Conservation (phyloP, 2,113 vertebrate species). For the Tachycineta bicolor region DNA sequence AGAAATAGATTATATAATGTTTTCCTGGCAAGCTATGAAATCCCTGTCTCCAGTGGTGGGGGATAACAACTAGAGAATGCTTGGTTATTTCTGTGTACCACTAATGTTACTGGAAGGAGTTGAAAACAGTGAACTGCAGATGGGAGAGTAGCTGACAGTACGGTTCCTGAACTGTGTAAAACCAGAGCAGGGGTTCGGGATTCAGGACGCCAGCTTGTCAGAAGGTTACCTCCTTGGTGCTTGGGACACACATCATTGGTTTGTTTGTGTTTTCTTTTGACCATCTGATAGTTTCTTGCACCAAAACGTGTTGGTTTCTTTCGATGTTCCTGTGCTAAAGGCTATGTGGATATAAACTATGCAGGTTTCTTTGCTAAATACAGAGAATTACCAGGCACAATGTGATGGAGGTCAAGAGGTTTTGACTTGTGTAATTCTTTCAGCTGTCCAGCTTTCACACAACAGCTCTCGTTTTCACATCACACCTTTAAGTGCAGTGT, state of each 20-base stretch:
- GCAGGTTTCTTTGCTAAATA: background rate
- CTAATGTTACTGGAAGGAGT: background rate
- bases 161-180: background rate
- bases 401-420: background rate
- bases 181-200: background rate
- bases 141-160: background rate
- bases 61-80: background rate
- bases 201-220: background rate
- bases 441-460: background rate
- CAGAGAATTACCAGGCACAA: background rate
- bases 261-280: background rate
- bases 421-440: background rate
- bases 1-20: background rate
- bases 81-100: background rate
- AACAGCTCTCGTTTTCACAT: background rate
- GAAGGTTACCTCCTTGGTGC: background rate
- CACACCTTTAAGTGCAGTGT: background rate
- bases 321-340: background rate
- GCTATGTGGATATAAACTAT: background rate
- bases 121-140: background rate
- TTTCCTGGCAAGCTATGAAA: background rate
- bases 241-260: background rate
- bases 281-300: background rate
- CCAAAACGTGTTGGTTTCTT: background rate
- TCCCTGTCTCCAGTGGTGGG: background rate